Base-by-base conservation (phyloP, 1,140 invertebrate genomes). In the Parasteatoda tepidariorum region DNA sequence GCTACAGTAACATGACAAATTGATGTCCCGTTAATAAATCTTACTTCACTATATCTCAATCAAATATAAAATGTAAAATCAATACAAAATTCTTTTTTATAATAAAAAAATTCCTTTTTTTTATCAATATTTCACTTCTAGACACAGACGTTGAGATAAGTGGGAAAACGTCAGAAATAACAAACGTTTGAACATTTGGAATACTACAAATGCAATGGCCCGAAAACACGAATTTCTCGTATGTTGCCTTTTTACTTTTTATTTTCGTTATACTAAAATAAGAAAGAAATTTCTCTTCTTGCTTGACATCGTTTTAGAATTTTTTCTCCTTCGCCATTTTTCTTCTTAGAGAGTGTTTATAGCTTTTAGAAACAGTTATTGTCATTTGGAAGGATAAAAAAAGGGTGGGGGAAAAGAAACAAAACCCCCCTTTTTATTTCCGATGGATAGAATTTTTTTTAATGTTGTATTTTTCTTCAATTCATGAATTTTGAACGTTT, bases 91-190 rank as follows among this genome's bases (percentile, higher is more conserved):
- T n/a, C n/a, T 48, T 48, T 48, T 48, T 48, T 48, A 48, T 48
- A 48, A 48, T 13, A 48, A 48, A 48, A 13, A 48, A 48, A 48
- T 13, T 48, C 9, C 38, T 48, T 48, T 48, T 48, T 48, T 48
- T 48, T 48, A 18, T 18, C 38, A 9, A 48, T 48, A 18, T 48
- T 48, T 48, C 38, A 13, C 38, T 48, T 9, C 38, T 48, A 48
- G 38, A 48, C 38, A 18, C 9, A 48, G 38, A 48, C 18, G 38
- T 11, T 30, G 68, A 22, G 68, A 71, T 55, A 71, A 71, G 68
- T 68, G 33, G 66, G n/a, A 2, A 33, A 68, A 68, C 22, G 66
- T 68, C 68, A 55, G 41, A 71, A 71, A 71, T 71, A 71, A 71
- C 68, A 71, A 71, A 71, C 24, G 26, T 28, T 18, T 28, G 7